phyloP scores from a whole-genome alignment of 2,113 vertebrate genomes.

The Mesembrinibis cayennensis region DNA sequence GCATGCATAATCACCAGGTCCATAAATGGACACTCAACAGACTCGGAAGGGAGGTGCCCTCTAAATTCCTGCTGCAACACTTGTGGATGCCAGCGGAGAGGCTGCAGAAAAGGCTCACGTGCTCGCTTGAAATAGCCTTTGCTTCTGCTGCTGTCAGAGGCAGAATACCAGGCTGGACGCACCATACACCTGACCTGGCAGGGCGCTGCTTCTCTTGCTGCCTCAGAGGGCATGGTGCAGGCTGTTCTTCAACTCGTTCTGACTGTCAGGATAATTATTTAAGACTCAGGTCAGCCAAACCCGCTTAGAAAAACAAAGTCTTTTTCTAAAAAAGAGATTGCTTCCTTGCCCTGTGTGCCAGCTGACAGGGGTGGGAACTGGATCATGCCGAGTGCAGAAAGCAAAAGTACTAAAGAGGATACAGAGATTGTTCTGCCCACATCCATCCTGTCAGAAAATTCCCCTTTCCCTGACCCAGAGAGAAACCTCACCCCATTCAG shows the following conservation, averaged over 20 bases:
- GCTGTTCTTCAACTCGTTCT: neutral
- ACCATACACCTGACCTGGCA: neutral
- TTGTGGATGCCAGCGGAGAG: constrained; percentile 38
- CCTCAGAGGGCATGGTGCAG: neutral
- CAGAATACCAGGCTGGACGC: neutral
- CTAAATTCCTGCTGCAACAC: constrained; percentile 8
- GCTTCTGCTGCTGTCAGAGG: neutral
- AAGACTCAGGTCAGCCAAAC: neutral
- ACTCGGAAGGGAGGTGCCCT: constrained; percentile 17
- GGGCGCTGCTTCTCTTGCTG: neutral
- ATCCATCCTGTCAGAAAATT: neutral
- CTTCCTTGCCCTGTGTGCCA: neutral
- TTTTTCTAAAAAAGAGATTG: neutral
- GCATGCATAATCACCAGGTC: neutral
- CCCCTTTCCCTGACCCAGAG: neutral
- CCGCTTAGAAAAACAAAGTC: neutral
- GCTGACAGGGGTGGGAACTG: neutral
- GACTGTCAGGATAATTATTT: neutral
- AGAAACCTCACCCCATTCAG: neutral
- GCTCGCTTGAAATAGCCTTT: neutral
- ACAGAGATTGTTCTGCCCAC: neutral
- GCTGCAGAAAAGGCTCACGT: neutral
- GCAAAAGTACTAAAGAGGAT: neutral
- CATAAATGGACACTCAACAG: constrained; percentile 32
- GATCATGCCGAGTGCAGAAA: neutral